Conservation (phyloP, 2,888 invertebrate species). For the Drosophila phalerata region DNA sequence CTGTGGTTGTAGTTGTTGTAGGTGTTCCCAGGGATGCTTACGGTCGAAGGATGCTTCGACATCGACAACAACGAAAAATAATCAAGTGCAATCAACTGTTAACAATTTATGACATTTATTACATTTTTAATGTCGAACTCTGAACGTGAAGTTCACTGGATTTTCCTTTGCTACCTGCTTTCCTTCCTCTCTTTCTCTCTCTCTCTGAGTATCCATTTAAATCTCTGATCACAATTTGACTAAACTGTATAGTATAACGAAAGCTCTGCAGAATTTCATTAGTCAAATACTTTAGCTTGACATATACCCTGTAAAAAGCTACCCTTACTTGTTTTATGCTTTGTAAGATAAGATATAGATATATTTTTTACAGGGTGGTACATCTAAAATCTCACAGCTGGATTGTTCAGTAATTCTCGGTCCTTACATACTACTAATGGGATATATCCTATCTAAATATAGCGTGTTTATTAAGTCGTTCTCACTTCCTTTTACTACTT, state of each 20-base stretch:
- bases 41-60: not conserved
- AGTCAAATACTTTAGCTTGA: too few relatives aligned
- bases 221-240: slow-evolving; percentile 20
- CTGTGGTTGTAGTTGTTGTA: slow-evolving; percentile 11
- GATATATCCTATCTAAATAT: too few relatives aligned
- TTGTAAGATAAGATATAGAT: too few relatives aligned
- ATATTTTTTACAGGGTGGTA: too few relatives aligned
- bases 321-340: too few relatives aligned
- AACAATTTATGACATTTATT: slow-evolving; percentile 78
- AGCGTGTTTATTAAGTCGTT: not conserved
- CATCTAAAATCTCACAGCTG: too few relatives aligned
- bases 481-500: not conserved
- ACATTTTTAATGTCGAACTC: slow-evolving; percentile 58
- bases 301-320: not conserved
- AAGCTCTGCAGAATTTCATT: too few relatives aligned
- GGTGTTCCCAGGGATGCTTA: slow-evolving; percentile 20
- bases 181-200: not conserved
- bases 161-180: slow-evolving; percentile 4
- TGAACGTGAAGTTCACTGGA: slow-evolving; percentile 8
- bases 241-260: too few relatives aligned
- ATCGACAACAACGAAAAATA: slow-evolving; percentile 40
- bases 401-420: too few relatives aligned
- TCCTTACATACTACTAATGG: too few relatives aligned
- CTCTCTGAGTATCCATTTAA: not conserved
- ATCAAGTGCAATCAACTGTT: slow-evolving; percentile 76